Evolutionary conservation across 2,797 vertebrate species (phyloP).

Genomic region (Crypturellus tataupa): DNA sequence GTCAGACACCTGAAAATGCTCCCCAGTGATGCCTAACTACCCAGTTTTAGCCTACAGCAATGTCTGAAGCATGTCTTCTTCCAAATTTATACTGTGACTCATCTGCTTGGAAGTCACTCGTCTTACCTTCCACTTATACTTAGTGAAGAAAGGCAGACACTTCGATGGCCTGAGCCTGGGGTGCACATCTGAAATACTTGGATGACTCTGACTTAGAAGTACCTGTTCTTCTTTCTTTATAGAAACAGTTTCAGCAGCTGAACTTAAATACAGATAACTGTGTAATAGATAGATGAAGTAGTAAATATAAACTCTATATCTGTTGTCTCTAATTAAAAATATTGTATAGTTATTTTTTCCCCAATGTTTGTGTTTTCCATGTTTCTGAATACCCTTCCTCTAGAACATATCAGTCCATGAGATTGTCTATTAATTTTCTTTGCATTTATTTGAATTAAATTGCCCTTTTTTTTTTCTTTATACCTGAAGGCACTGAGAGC

Average conservation of each 20-base stretch:
- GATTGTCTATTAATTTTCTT: neutral
- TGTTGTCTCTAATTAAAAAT: neutral
- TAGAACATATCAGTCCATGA: neutral
- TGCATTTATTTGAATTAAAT: neutral
- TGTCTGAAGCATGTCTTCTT: conserved; percentile 57
- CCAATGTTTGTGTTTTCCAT: neutral
- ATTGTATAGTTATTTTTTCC: too few species aligned
- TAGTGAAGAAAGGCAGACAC: neutral
- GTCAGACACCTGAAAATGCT: conserved; percentile 27
- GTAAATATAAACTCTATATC: neutral
- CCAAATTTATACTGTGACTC: conserved; percentile 55
- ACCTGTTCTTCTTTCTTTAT: neutral
- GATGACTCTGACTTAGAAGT: conserved; percentile 5
- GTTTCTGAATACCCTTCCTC: neutral
- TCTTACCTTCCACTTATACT: neutral
- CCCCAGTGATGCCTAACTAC: neutral
- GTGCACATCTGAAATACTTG: neutral
- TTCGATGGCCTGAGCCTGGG: neutral
- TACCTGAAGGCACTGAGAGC: neutral
- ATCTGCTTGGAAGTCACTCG: neutral
- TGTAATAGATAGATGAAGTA: neutral
- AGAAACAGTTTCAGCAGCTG: neutral
- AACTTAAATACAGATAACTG: neutral
- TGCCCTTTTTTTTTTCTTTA: neutral
- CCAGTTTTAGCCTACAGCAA: neutral